A percentile compares a stretch with the other conserved stretches of the same genome.
phyloP scores from a whole-genome alignment of 2,797 vertebrate genomes.

The Cuculus canorus region DNA sequence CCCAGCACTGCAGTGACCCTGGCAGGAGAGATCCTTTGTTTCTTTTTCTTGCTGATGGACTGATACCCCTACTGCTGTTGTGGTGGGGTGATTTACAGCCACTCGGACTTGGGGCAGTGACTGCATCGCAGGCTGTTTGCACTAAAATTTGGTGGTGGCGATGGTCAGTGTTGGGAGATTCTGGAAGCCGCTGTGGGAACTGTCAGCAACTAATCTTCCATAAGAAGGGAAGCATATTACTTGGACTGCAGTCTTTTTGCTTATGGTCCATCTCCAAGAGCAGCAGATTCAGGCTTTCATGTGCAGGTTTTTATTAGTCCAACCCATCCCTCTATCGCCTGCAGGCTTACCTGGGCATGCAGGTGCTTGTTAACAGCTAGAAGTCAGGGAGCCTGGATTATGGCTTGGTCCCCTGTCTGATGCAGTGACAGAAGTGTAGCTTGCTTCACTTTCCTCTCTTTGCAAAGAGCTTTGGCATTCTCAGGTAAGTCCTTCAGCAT shows the following conservation, averaged over 20 bases:
- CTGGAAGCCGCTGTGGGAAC: neutral
- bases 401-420: neutral
- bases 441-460: neutral
- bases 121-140: neutral
- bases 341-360: neutral
- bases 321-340: neutral
- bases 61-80: neutral
- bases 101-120: neutral
- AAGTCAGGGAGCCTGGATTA: neutral
- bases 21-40: conserved; percentile 13
- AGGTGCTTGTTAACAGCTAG: neutral
- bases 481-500: neutral
- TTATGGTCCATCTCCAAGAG: neutral
- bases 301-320: neutral
- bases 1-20: neutral
- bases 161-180: neutral
- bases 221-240: neutral
- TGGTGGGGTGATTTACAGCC: conserved; percentile 6
- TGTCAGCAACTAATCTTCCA: neutral
- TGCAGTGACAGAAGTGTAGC: neutral
- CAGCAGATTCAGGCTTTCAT: neutral
- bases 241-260: neutral
- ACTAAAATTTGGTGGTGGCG: neutral
- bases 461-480: neutral
- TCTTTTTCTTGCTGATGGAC: neutral